Evolutionary conservation across 1,140 invertebrate species (phyloP), one percentile per base, ranked within the genome.

Genomic region (Sitophilus oryzae): DNA sequence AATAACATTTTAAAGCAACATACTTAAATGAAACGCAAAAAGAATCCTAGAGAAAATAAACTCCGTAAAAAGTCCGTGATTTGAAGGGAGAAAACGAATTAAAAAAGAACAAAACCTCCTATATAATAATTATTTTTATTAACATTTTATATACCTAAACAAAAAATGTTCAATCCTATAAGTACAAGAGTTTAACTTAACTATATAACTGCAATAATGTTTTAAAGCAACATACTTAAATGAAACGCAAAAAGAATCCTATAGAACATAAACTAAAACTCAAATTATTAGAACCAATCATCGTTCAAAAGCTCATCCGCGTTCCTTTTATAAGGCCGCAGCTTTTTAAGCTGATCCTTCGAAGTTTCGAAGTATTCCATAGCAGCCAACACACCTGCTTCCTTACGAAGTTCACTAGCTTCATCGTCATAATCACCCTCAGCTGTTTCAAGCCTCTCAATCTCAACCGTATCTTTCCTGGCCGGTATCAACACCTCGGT

Each of bases 281-380:
- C 25, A 44, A 37, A 35, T 50, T n/a, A n/a, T 14, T 56, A 56
- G 14, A 56, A 19, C 47, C 48, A 57, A n/a, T 57, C 48, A 6
- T 52, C 40, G 20, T 57, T 48, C 22, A 57, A 6, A 10, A 52
- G 18, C 5, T 57, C 44, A 11, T 46, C 55, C 4, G 36, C 11
- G 36, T 47, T 41, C 19, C 48, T 36, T 16, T 20, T 44, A 42
- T 56, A 56, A 8, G 53, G 53, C n/a, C 46, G 19, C 8, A 20
- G 30, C 25, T 49, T 55, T 44, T 49, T 56, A 10, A 37, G 37
- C 20, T 43, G 46, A 14, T 56, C 46, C 53, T 56, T 56, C 5
- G 15, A 48, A 15, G 14, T 42, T 22, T 56, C 53, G 49, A 49
- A 56, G 20, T 49, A 56, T 30, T 56, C 45, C 53, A 56, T 43